Evolutionary conservation across 2,888 invertebrate species (phyloP).

Genomic region (Loripinus fragilis): DNA sequence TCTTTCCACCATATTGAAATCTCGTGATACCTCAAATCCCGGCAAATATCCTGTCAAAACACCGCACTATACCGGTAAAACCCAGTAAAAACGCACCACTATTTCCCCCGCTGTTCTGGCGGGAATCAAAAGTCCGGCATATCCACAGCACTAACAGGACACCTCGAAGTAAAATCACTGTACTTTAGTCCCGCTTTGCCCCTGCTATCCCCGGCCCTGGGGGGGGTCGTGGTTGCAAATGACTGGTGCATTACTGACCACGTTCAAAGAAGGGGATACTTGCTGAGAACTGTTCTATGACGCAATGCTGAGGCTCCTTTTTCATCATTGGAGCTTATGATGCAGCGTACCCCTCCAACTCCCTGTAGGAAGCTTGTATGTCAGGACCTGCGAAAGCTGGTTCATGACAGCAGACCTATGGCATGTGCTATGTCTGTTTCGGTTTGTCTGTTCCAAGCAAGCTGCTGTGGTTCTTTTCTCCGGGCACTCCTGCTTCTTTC

Average conservation of each 20-base stretch:
- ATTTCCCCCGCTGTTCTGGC: constrained; percentile 8
- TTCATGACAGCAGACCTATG: no score
- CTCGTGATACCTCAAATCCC: neutral
- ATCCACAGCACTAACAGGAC: neutral
- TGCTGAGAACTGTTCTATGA: no score
- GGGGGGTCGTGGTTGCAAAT: constrained; percentile 1
- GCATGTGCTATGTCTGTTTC: no score
- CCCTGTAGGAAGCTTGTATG: no score
- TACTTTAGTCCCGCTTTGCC: neutral
- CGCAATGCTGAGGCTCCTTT: no score
- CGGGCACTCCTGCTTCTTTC: no score
- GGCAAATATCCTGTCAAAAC: constrained; percentile 2
- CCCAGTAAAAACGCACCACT: neutral
- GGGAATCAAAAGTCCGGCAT: constrained; percentile 11
- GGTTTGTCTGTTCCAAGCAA: no score
- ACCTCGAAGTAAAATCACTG: neutral
- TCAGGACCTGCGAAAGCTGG: no score
- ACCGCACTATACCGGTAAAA: neutral
- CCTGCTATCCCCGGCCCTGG: constrained; percentile 6
- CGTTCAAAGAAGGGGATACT: no score
- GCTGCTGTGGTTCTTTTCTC: no score
- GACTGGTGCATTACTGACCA: constrained; percentile 13
- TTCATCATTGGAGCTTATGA: no score
- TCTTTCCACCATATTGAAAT: neutral
- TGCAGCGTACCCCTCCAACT: no score